Conservation (phyloP, 2,113 vertebrate genomes). For the Rhegmatorhina hoffmannsi region DNA sequence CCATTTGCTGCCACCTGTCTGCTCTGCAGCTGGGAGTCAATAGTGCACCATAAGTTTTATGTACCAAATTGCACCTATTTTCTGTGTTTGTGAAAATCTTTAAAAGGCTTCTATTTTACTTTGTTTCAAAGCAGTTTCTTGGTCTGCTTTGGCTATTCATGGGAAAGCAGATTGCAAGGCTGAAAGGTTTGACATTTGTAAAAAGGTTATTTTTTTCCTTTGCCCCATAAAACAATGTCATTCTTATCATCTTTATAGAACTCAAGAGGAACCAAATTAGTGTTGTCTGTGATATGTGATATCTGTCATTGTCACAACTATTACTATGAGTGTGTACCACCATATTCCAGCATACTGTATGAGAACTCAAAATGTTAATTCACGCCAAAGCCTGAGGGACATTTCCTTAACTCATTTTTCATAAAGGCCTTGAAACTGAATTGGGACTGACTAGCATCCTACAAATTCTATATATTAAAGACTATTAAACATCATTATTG, state of each 20-base stretch:
- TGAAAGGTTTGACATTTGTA: not conserved
- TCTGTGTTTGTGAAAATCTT: not conserved
- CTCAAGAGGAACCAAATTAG: not conserved
- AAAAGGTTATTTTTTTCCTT: not conserved
- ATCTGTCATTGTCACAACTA: not conserved
- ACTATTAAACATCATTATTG: not conserved
- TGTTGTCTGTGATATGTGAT: not conserved
- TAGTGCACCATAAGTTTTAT: not conserved
- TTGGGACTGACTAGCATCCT: not conserved
- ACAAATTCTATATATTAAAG: not conserved
- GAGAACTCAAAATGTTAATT: not conserved
- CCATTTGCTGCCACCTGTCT: slow-evolving; percentile 41
- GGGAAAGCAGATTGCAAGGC: not conserved
- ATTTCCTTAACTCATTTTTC: not conserved
- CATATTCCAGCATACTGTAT: not conserved
- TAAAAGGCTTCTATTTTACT: not conserved
- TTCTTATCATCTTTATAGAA: not conserved
- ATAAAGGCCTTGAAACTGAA: not conserved
- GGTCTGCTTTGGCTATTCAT: not conserved
- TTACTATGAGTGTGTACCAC: not conserved
- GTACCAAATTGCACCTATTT: not conserved
- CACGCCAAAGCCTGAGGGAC: not conserved
- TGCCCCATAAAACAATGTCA: not conserved
- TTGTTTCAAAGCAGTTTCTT: not conserved
- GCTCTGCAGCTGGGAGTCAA: not conserved